Conservation (phyloP, 1,140 invertebrate species). For the Temnothorax nylanderi region DNA sequence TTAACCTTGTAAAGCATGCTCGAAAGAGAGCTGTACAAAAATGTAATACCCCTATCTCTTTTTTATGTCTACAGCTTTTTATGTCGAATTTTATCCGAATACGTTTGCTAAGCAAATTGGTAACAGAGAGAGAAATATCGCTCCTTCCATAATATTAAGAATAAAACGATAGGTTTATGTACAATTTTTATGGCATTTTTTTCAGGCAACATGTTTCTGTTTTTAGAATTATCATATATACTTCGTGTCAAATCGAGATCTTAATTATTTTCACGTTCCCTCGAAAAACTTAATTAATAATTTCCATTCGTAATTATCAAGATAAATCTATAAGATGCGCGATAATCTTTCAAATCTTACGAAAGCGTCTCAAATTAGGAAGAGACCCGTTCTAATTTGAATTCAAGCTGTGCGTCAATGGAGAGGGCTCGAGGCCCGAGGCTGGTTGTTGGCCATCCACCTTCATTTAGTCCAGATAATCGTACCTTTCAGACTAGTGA, state of each 20-base stretch:
- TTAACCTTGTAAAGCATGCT: conserved; percentile 16
- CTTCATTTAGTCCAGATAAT: conserved; percentile 56
- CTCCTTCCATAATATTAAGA: not conserved
- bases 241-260: not conserved
- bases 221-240: not conserved
- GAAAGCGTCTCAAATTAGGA: conserved; percentile 17
- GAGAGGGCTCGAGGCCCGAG: conserved; percentile 12
- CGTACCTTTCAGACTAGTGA: conserved; percentile 69
- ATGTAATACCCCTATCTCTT: not conserved
- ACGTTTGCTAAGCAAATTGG: not conserved
- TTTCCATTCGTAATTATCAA: not conserved
- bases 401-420: conserved; percentile 45
- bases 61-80: not conserved
- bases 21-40: conserved; percentile 3
- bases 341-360: conserved; percentile 8
- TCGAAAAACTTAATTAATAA: conserved; percentile 7
- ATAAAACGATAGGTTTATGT: not conserved
- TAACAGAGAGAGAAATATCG: not conserved
- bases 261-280: not conserved
- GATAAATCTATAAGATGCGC: not conserved
- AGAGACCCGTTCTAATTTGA: conserved; percentile 36
- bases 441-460: conserved; percentile 10
- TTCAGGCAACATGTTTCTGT: not conserved
- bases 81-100: not conserved
- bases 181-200: not conserved